Conservation (phyloP, 2,888 invertebrate species). For the Branchellion lobata region DNA sequence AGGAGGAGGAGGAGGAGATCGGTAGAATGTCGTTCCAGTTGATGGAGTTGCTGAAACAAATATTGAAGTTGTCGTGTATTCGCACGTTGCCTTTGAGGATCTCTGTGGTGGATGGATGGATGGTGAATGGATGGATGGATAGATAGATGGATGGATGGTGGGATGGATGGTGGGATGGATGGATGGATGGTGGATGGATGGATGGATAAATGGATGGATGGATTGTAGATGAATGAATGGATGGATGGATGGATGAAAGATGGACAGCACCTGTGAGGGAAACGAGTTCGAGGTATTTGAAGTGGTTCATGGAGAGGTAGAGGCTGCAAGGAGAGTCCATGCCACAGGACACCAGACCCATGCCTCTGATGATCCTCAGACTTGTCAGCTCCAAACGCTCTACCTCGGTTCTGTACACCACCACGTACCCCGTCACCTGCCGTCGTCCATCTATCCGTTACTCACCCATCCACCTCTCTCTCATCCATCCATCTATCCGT, state of each 20-base stretch:
- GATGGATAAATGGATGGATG: slow-evolving; percentile 65
- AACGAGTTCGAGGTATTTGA: slow-evolving; percentile 54
- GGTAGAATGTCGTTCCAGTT: slow-evolving; percentile 92
- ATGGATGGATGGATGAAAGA: too few relatives aligned
- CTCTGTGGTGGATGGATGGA: slow-evolving; percentile 69
- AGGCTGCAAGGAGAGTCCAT: slow-evolving; percentile 66
- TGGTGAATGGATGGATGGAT: neutral
- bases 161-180: too few relatives aligned
- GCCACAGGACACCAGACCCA: slow-evolving; percentile 79
- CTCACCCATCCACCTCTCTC: too few relatives aligned
- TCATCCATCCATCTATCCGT: too few relatives aligned
- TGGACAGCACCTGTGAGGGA: slow-evolving; percentile 56
- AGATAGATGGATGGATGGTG: too few relatives aligned
- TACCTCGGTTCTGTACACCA: neutral
- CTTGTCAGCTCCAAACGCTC: slow-evolving; percentile 68
- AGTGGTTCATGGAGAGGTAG: slow-evolving; percentile 56
- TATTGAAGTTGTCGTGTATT: slow-evolving; percentile 86
- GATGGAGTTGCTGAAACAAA: slow-evolving; percentile 88
- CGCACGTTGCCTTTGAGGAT: slow-evolving; percentile 87
- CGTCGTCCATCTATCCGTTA: neutral
- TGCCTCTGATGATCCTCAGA: slow-evolving; percentile 88
- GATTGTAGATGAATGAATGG: slow-evolving; percentile 63
- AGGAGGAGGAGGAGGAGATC: too few relatives aligned
- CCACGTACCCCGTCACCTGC: slow-evolving; percentile 34
- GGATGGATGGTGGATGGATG: slow-evolving; percentile 65